Base-by-base conservation (phyloP, 2,888 invertebrate genomes). In the Phyllotreta cruciferae region DNA sequence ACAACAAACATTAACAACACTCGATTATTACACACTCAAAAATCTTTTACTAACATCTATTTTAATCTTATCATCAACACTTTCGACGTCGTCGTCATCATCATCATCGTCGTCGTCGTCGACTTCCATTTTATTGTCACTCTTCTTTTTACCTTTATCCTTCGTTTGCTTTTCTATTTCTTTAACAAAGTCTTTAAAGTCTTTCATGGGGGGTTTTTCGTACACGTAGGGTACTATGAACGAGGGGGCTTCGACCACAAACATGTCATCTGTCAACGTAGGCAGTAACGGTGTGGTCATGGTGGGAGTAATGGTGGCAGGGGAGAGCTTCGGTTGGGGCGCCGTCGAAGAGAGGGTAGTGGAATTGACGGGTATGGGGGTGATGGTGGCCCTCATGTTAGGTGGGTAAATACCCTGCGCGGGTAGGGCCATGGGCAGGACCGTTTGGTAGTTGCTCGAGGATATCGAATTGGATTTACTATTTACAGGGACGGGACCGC, bases 221-320 rank as follows among this genome's bases (percentile, higher is more conserved):
- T 94, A 94, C 14, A 95, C 93, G 79, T 95, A 95, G 50, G 95
- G 95, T 71, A 95, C 94, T 77, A 95, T 94, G 77, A 95, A 94
- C 14, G 94, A 94, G 5, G 95, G 94, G 35, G 94, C 94, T 81
- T 95, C 94, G 7, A 95, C 90, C 8, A 95, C 94, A 79, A 91
- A 94, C 91, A 94, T 94, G 74, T 95, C 94, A 78, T 95, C 94
- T 13, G 94, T 94, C 24, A 95, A 80, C 6, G 92, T 91, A 0
- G 93, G 93, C 71, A 95, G 80, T 67, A 93, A 88, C 38, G 87
- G 86, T 41, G 88, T 85, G 80, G 69, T 63, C 41, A 69, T 11
- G 4, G 71, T 60, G 3, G 71, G 69, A 0, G 80, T 77, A 45
- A 81, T 67, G 2, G 69, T 70, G 49, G 80, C 72, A 34, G 80